Evolutionary conservation across 2,888 invertebrate genomes (phyloP).

Genomic region (Meliscaeva auricollis): DNA sequence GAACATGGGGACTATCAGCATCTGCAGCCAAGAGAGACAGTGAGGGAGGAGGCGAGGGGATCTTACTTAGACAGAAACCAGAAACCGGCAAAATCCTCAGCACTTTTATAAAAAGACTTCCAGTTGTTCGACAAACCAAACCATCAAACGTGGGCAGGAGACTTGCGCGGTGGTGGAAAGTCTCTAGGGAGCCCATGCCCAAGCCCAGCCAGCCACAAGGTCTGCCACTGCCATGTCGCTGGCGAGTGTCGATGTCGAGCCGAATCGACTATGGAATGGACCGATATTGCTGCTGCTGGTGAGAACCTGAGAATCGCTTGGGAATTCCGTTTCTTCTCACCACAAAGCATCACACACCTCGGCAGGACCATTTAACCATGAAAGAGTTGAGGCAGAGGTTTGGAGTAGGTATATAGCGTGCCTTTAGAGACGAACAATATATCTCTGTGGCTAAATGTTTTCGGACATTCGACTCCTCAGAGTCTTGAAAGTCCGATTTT

Average conservation of each 20-base stretch:
- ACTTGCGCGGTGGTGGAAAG: background rate
- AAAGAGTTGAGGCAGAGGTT: slow-evolving; percentile 17
- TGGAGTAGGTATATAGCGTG: too few relatives aligned
- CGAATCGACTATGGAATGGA: background rate
- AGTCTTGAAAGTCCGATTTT: slow-evolving; percentile 36
- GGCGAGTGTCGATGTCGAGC: background rate
- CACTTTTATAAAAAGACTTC: slow-evolving; percentile 35
- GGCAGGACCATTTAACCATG: slow-evolving; percentile 33
- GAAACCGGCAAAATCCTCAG: slow-evolving; percentile 51
- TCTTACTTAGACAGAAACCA: slow-evolving; percentile 35
- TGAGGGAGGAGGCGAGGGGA: slow-evolving; percentile 3
- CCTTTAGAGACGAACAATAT: background rate
- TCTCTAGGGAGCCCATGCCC: background rate
- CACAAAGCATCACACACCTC: slow-evolving; percentile 7
- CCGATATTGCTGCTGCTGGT: slow-evolving; percentile 20
- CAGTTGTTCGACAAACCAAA: background rate
- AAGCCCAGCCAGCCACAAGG: slow-evolving; percentile 52
- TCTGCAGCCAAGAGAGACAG: slow-evolving; percentile 1
- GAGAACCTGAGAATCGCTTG: slow-evolving; percentile 41
- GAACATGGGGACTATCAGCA: slow-evolving; percentile 6
- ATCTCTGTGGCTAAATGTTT: slow-evolving; percentile 45
- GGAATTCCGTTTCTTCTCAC: slow-evolving; percentile 48
- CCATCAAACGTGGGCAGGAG: background rate
- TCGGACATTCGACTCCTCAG: slow-evolving; percentile 47
- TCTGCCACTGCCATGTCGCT: slow-evolving; percentile 56